phyloP scores from a whole-genome alignment of 2,113 vertebrate species.

The Psittacara wagleri region DNA sequence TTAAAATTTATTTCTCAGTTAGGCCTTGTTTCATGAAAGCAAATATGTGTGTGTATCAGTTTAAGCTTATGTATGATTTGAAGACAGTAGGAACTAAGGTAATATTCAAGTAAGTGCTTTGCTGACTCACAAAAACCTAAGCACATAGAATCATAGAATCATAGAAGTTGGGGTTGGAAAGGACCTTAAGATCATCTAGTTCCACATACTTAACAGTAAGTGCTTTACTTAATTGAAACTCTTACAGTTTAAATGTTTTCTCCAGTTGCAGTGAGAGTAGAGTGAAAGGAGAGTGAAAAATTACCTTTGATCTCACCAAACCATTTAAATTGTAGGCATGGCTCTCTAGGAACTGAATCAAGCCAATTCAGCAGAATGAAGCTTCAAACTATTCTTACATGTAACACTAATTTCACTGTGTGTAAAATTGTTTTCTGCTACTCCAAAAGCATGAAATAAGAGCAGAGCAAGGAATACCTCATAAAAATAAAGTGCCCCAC shows the following conservation, averaged over 20 bases:
- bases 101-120: neutral
- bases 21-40: neutral
- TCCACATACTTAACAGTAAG: neutral
- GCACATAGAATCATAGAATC: no score
- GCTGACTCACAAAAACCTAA: neutral
- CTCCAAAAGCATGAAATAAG: conserved; percentile 8
- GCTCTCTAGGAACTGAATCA: neutral
- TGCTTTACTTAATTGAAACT: neutral
- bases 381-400: neutral
- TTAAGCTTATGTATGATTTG: neutral
- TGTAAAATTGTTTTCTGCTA: conserved; percentile 13
- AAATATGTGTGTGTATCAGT: rapidly evolving
- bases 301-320: neutral
- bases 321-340: neutral
- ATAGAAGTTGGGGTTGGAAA: no score
- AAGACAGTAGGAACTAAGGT: neutral
- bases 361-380: neutral
- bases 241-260: neutral
- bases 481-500: neutral
- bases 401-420: neutral
- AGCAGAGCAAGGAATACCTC: neutral
- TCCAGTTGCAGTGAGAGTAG: neutral
- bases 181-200: no score
- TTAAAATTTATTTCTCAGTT: neutral
- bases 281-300: neutral